Conservation (phyloP, 2,113 vertebrate genomes). For the Thymallus thymallus region DNA sequence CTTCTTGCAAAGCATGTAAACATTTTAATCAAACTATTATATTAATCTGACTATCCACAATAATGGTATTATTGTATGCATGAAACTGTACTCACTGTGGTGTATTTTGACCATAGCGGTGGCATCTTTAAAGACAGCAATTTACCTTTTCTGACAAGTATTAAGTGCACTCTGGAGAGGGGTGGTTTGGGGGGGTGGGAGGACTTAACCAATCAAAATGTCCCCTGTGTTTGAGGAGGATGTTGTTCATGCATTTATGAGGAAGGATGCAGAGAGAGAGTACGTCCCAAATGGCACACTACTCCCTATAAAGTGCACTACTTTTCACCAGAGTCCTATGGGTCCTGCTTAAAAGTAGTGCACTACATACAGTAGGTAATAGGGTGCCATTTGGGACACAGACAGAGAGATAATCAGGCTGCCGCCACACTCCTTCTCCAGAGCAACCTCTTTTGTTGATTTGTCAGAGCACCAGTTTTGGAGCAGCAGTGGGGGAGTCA, state of each 20-base stretch:
- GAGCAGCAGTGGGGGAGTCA: conserved; percentile 43
- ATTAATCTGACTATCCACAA: too few relatives aligned
- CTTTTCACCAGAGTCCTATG: too few relatives aligned
- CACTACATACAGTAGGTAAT: too few relatives aligned
- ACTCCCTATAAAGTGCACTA: too few relatives aligned
- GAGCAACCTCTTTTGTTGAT: conserved; percentile 50
- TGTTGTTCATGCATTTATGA: conserved; percentile 31
- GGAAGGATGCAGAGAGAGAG: not conserved
- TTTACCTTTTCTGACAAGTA: conserved; percentile 65
- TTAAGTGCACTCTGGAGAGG: conserved; percentile 47
- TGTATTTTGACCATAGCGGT: not conserved
- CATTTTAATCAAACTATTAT: too few relatives aligned
- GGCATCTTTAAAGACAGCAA: conserved; percentile 37
- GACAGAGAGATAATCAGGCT: conserved; percentile 25
- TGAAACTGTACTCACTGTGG: too few relatives aligned
- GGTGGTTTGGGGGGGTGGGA: too few relatives aligned
- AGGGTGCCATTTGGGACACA: too few relatives aligned
- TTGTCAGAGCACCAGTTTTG: conserved; percentile 63
- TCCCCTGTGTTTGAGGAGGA: not conserved
- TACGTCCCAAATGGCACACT: too few relatives aligned
- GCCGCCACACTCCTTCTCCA: not conserved
- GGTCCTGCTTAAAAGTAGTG: too few relatives aligned
- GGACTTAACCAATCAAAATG: conserved; percentile 20
- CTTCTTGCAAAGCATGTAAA: too few relatives aligned
- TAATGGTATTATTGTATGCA: too few relatives aligned